Percentiles rank a stretch among this genome's conserved stretches.
Conservation (phyloP, 2,888 invertebrate genomes). For the Rugalucina vietnamica region DNA sequence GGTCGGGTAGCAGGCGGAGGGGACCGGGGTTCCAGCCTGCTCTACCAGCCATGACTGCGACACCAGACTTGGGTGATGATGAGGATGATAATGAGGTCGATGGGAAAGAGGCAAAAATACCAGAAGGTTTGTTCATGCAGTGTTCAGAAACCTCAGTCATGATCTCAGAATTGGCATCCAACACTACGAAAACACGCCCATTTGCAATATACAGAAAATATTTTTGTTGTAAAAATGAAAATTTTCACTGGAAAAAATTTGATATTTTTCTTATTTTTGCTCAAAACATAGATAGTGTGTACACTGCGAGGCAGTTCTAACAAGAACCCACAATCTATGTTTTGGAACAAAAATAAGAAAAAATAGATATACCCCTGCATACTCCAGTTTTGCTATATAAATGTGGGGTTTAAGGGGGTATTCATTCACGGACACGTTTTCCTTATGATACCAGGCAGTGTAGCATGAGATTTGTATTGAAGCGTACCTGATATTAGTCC, state of each 20-base stretch:
- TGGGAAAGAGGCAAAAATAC: not conserved
- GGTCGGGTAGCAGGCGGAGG: constrained; percentile 26
- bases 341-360: not conserved
- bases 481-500: too few species aligned
- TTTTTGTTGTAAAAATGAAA: not conserved
- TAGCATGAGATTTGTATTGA: too few species aligned
- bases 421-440: not conserved
- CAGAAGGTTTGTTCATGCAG: not conserved
- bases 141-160: not conserved
- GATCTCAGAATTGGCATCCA: not conserved
- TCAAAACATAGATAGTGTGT: not conserved
- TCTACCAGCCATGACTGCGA: constrained; percentile 63
- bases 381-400: too few species aligned
- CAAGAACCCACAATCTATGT: not conserved
- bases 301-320: not conserved
- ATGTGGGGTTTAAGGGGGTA: too few species aligned
- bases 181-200: not conserved
- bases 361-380: not conserved
- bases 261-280: not conserved
- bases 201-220: not conserved
- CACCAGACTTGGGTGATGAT: constrained; percentile 54
- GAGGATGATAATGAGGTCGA: constrained; percentile 15
- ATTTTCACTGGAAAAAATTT: not conserved
- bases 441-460: too few species aligned
- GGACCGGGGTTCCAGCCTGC: constrained; percentile 59